Percentiles rank a stretch among this genome's conserved stretches.
Evolutionary conservation across 2,113 vertebrate genomes (phyloP).

Genomic region (Dendrocopos noguchii): DNA sequence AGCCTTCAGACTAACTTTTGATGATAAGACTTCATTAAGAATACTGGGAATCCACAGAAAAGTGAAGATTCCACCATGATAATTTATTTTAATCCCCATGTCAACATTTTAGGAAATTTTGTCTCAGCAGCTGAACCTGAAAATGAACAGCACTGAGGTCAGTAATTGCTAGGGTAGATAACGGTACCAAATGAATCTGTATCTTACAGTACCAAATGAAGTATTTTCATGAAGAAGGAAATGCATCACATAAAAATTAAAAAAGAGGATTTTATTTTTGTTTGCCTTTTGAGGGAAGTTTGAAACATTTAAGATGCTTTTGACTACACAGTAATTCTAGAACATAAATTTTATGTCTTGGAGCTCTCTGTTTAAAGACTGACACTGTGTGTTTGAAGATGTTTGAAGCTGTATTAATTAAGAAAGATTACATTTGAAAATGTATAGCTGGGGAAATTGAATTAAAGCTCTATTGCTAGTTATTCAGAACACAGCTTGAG

Average conservation of each 20-base stretch:
- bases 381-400: neutral
- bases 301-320: constrained; percentile 8
- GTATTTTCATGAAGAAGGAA: neutral
- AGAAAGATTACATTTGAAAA: neutral
- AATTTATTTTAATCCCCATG: constrained; percentile 44
- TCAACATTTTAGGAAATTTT: constrained; percentile 40
- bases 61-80: neutral
- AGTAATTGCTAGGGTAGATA: constrained; percentile 47
- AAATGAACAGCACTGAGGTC: constrained; percentile 35
- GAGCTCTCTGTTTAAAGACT: neutral
- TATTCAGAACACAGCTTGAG: neutral
- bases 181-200: constrained; percentile 39
- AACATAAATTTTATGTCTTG: neutral
- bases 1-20: constrained; percentile 22
- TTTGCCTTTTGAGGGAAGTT: neutral
- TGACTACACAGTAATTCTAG: neutral
- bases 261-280: neutral
- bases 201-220: neutral
- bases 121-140: constrained; percentile 41
- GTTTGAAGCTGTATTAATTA: neutral
- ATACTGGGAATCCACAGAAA: constrained; percentile 28
- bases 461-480: neutral
- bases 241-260: constrained; percentile 13
- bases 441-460: neutral
- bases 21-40: constrained; percentile 38